Conservation (phyloP, 2,888 invertebrate species). For the Parascotia fuliginaria region DNA sequence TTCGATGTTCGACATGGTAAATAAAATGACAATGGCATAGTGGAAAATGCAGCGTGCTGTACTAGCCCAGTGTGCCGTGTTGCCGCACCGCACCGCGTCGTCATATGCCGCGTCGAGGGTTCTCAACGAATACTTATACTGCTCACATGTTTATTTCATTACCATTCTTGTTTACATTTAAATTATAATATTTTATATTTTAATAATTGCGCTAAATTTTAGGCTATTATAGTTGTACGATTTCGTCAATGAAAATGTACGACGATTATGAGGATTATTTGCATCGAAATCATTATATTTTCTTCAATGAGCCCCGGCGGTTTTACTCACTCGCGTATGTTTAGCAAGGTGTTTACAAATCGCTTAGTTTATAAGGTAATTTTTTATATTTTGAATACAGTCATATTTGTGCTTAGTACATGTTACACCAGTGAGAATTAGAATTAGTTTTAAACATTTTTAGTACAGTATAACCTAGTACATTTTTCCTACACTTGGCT, state of each 20-base stretch:
- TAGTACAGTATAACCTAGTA: too few species aligned
- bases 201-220: too few species aligned
- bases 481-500: not conserved
- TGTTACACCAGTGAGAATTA: too few species aligned
- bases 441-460: too few species aligned
- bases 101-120: conserved; percentile 16
- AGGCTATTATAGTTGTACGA: too few species aligned
- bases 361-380: not conserved
- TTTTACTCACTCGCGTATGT: not conserved
- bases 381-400: too few species aligned
- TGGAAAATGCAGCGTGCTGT: conserved; percentile 25
- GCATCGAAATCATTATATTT: too few species aligned
- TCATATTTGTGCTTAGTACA: too few species aligned
- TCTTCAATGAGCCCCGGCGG: too few species aligned
- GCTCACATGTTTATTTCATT: conserved; percentile 17
- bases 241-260: too few species aligned
- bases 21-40: conserved; percentile 27
- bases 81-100: not conserved
- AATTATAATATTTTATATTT: too few species aligned
- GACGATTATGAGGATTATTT: too few species aligned
- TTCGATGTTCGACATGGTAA: conserved; percentile 26
- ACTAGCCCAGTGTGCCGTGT: conserved; percentile 2
- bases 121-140: conserved; percentile 17
- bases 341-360: not conserved
- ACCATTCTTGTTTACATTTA: conserved; percentile 8